These are phyloP conservation scores for Drosophila maculinotata DNA, from an alignment of 2,888 invertebrate genomes.

Conservation along the genomic window DNA sequence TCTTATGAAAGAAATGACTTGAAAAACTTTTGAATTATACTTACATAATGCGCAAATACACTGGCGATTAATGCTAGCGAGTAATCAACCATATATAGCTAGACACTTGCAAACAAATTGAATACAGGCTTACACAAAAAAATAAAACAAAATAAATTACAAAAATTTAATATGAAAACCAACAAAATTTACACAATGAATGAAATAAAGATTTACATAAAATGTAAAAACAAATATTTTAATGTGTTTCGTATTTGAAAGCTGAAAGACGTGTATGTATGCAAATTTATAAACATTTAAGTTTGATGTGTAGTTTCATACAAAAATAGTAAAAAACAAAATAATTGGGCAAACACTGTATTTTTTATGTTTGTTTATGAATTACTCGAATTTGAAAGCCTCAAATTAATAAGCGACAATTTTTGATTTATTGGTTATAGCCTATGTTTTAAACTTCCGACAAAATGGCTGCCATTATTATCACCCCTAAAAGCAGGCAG, in stretches of 20 bases:
- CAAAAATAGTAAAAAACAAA: too few species aligned
- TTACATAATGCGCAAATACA: conserved; percentile 30
- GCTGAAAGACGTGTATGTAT: too few species aligned
- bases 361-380: too few species aligned
- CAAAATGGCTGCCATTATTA: too few species aligned
- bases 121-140: conserved; percentile 47
- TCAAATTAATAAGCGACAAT: too few species aligned
- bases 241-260: not conserved
- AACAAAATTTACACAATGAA: conserved; percentile 75
- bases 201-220: conserved; percentile 74
- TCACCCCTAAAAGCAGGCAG: conserved; percentile 40
- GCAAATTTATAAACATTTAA: too few species aligned
- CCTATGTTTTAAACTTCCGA: too few species aligned
- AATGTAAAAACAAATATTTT: conserved; percentile 53
- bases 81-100: conserved; percentile 55
- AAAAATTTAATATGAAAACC: conserved; percentile 56
- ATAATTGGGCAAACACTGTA: too few species aligned
- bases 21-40: conserved; percentile 54
- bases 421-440: too few species aligned
- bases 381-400: too few species aligned
- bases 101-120: conserved; percentile 67
- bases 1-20: conserved; percentile 70
- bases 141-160: conserved; percentile 13
- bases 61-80: conserved; percentile 20
- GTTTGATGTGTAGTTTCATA: too few species aligned